Evolutionary conservation across 1,140 invertebrate genomes (phyloP).

Genomic region (Papilio aristodemus): DNA sequence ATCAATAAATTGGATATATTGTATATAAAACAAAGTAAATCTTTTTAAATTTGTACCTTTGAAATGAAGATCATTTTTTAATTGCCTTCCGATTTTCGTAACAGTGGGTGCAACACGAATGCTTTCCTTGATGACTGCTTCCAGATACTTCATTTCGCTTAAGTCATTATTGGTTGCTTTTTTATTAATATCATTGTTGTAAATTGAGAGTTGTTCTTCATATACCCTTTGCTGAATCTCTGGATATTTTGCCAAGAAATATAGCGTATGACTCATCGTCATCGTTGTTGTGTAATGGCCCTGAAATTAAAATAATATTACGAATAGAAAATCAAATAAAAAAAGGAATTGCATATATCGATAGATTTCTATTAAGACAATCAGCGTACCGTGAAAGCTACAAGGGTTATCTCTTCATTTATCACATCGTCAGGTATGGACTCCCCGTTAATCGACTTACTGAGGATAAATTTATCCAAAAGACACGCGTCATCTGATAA

Average conservation of each 20-base stretch:
- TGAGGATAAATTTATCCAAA: conserved; percentile 47
- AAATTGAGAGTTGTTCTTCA: conserved; percentile 48
- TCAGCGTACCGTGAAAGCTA: conserved; percentile 46
- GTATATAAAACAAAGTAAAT: too few relatives aligned
- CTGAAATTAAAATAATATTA: conserved; percentile 36
- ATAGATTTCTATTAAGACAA: neutral
- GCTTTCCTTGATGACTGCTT: conserved; percentile 53
- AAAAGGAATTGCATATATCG: too few relatives aligned
- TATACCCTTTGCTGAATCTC: conserved; percentile 50
- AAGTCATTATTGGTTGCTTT: conserved; percentile 44
- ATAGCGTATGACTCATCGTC: conserved; percentile 50
- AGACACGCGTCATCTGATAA: conserved; percentile 42
- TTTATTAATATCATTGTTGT: conserved; percentile 41
- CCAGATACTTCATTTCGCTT: conserved; percentile 53
- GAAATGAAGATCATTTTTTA: conserved; percentile 41
- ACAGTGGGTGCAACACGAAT: conserved; percentile 49
- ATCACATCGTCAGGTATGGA: conserved; percentile 46
- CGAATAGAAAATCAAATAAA: neutral
- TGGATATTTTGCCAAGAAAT: conserved; percentile 48
- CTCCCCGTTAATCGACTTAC: conserved; percentile 39
- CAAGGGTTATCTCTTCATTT: conserved; percentile 48
- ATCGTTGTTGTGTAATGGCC: conserved; percentile 54
- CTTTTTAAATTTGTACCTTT: too few relatives aligned
- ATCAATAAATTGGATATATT: too few relatives aligned
- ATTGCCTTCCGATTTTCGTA: conserved; percentile 51